These are phyloP conservation scores for Coilia nasus DNA, from an alignment of 2,797 vertebrate species.

Conservation along the genomic window DNA sequence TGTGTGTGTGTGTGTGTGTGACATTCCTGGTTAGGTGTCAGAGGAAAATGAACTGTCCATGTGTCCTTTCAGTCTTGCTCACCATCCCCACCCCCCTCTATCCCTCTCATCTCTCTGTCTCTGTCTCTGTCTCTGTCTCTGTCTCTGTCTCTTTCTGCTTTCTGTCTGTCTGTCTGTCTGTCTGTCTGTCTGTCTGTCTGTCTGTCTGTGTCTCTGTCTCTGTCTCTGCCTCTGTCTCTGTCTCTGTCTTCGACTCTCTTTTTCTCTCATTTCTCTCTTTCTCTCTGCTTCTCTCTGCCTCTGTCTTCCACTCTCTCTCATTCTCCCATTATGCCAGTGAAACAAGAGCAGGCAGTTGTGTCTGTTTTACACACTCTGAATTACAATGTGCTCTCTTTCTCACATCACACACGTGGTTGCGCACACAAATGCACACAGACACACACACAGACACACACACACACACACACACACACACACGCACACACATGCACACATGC, in stretches of 20 bases:
- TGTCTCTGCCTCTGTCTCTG: background rate
- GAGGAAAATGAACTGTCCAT: conserved; percentile 49
- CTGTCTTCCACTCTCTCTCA: background rate
- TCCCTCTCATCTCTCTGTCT: background rate
- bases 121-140: no score
- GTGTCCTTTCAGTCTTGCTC: background rate
- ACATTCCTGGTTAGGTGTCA: conserved; percentile 30
- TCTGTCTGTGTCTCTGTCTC: no score
- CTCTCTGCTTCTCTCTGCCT: background rate
- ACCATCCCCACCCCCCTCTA: background rate
- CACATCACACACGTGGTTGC: no score
- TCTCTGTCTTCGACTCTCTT: background rate
- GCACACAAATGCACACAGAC: no score
- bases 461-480: no score
- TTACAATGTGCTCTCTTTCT: background rate
- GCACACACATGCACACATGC: background rate
- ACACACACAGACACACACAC: no score
- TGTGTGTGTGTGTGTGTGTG: background rate
- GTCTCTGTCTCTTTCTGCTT: no score
- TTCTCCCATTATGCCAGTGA: background rate
- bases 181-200: no score
- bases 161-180: no score
- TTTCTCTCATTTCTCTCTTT: no score
- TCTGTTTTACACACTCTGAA: conserved; percentile 12
- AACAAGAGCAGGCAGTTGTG: background rate